Conservation (phyloP, 2,888 invertebrate genomes). For the Tinea pellionella region DNA sequence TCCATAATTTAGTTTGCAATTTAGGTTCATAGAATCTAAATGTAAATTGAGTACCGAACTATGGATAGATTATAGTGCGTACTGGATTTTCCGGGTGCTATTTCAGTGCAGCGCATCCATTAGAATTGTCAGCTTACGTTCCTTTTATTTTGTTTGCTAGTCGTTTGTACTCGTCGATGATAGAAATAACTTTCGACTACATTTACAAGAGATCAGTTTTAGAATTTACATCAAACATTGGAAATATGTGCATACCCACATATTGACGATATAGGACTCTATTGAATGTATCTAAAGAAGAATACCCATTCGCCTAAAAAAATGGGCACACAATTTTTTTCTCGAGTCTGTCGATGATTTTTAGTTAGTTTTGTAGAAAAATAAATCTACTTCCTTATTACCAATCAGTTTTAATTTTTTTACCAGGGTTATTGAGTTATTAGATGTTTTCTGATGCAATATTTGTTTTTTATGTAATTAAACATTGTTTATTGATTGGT, state of each 20-base stretch:
- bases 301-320: too few species aligned
- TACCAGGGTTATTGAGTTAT: too few species aligned
- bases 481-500: too few species aligned
- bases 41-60: not conserved
- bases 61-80: not conserved
- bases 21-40: not conserved
- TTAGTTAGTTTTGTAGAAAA: too few species aligned
- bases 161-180: conserved; percentile 8
- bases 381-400: too few species aligned
- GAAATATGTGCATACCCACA: not conserved
- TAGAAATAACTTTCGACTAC: not conserved
- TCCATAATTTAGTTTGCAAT: not conserved
- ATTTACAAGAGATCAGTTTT: not conserved
- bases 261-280: not conserved
- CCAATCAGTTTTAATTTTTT: too few species aligned
- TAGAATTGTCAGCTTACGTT: conserved; percentile 12
- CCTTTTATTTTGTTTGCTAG: conserved; percentile 5
- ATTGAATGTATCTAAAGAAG: not conserved
- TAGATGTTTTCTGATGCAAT: too few species aligned
- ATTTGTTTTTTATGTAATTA: too few species aligned
- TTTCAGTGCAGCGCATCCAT: conserved; percentile 9
- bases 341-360: too few species aligned
- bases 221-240: not conserved
- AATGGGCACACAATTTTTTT: too few species aligned
- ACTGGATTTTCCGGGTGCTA: conserved; percentile 11